These are phyloP conservation scores for Platycnemis pennipes DNA, from an alignment of 2,888 invertebrate genomes.

Conservation along the genomic window DNA sequence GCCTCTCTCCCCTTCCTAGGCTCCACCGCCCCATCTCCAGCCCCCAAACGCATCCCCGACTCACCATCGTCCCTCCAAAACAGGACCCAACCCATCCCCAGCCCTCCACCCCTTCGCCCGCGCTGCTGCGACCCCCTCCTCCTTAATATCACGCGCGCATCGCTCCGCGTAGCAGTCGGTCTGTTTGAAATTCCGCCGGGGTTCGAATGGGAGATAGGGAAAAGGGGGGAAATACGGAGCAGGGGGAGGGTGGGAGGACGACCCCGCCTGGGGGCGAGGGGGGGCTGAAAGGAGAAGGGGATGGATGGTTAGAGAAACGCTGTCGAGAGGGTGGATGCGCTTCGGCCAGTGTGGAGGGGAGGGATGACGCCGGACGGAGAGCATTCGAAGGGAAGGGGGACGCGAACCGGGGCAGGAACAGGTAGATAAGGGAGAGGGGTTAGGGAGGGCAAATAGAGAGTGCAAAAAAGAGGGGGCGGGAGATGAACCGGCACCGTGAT, in stretches of 20 bases:
- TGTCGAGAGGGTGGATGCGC: neutral
- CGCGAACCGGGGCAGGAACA: too few relatives aligned
- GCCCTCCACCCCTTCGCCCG: neutral
- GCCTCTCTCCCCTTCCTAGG: too few relatives aligned
- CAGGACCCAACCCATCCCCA: neutral
- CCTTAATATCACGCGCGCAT: slow-evolving; percentile 18
- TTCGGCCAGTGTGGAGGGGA: neutral
- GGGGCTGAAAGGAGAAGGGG: neutral
- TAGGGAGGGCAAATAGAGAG: slow-evolving; percentile 52
- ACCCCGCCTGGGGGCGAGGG: neutral
- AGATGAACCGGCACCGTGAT: slow-evolving; percentile 7
- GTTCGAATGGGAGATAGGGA: slow-evolving; percentile 38
- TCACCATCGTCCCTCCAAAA: too few relatives aligned
- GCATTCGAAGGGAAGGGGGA: too few relatives aligned
- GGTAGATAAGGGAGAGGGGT: slow-evolving; percentile 60
- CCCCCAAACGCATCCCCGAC: neutral
- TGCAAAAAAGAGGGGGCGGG: slow-evolving; percentile 40
- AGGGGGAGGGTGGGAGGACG: neutral
- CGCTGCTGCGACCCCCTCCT: neutral
- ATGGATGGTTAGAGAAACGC: neutral
- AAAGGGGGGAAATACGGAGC: neutral
- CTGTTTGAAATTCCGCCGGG: slow-evolving; percentile 61
- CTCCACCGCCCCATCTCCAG: neutral
- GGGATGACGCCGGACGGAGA: neutral
- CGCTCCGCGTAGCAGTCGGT: slow-evolving; percentile 31